Conservation (phyloP, 2,113 vertebrate species). For the Xiphophorus couchianus region DNA sequence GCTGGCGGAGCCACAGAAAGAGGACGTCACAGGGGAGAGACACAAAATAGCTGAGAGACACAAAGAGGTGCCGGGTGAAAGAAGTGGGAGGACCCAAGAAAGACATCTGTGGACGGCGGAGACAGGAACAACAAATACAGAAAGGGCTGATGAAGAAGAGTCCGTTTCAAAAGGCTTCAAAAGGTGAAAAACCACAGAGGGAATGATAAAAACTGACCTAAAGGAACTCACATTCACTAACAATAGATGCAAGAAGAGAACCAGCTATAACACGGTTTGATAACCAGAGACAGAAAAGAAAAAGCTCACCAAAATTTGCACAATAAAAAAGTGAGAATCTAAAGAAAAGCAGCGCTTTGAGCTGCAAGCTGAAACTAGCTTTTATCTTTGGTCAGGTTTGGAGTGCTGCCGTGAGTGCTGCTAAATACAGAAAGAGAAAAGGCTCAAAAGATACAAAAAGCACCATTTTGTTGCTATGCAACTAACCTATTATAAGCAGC, state of each 20-base stretch:
- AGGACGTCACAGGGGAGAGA: constrained; percentile 32
- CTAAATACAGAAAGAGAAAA: constrained; percentile 27
- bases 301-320: constrained; percentile 1
- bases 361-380: constrained; percentile 19
- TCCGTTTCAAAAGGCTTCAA: constrained; percentile 9
- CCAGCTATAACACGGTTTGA: background rate
- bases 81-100: constrained; percentile 36
- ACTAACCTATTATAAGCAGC: constrained; percentile 11
- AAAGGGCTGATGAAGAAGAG: constrained; percentile 5
- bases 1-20: constrained; percentile 19
- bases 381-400: constrained; percentile 46
- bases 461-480: constrained; percentile 40
- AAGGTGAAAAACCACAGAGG: background rate
- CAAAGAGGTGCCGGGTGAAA: constrained; percentile 29
- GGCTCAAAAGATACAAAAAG: constrained; percentile 32
- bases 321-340: background rate
- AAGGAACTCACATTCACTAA: background rate
- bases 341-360: constrained; percentile 22
- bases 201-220: background rate
- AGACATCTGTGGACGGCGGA: constrained; percentile 30
- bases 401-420: constrained; percentile 25
- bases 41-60: constrained; percentile 59
- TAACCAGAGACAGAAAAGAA: constrained; percentile 1
- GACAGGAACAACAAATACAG: constrained; percentile 37
- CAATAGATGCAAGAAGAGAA: background rate